Evolutionary conservation across 1,140 invertebrate species (phyloP).

Genomic region (Lithobius niger): DNA sequence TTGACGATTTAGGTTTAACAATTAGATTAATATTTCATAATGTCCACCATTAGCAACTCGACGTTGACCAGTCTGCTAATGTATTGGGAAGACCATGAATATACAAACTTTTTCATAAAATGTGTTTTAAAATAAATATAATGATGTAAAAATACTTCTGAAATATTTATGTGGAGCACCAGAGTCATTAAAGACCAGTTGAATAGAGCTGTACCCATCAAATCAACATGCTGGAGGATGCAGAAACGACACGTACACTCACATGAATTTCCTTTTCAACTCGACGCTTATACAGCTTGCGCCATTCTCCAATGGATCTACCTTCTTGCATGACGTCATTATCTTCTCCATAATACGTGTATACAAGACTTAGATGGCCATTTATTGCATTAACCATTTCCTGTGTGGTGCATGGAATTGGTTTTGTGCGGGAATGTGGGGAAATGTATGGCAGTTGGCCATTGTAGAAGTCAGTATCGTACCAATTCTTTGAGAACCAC

Average conservation of each 20-base stretch:
- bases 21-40: no score
- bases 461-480: slow-evolving; percentile 47
- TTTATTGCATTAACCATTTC: slow-evolving; percentile 57
- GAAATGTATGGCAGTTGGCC: slow-evolving; percentile 26
- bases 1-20: no score
- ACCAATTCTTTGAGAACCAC: slow-evolving; percentile 51
- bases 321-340: slow-evolving; percentile 46
- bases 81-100: no score
- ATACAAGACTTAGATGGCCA: slow-evolving; percentile 55
- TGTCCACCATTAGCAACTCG: no score
- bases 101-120: no score
- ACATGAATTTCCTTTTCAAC: slow-evolving; percentile 4
- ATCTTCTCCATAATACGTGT: slow-evolving; percentile 49
- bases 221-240: no score
- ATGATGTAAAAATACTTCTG: no score
- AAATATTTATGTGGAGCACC: no score
- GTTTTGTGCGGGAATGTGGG: slow-evolving; percentile 19
- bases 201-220: no score
- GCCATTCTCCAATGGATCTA: slow-evolving; percentile 32
- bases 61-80: no score
- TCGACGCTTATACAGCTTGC: slow-evolving; percentile 32
- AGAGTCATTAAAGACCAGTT: no score
- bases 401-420: slow-evolving; percentile 43
- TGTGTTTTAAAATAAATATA: no score
- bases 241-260: neutral